A percentile compares a stretch with the other conserved stretches of the same genome.
These are phyloP conservation scores for Corapipo altera DNA, from an alignment of 2,113 vertebrate species.

Conservation along the genomic window DNA sequence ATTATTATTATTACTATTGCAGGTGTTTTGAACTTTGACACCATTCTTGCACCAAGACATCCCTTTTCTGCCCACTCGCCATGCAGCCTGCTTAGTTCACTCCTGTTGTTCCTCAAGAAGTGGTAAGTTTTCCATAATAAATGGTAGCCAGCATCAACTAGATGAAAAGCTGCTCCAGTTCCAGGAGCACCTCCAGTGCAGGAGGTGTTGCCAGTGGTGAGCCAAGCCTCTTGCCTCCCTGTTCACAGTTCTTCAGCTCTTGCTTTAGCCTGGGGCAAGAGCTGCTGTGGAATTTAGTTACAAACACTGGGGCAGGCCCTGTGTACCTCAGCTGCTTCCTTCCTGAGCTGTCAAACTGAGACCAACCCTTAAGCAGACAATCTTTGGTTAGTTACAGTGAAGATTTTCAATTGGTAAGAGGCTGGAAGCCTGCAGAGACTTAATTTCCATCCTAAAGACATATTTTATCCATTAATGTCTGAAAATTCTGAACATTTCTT, in stretches of 20 bases:
- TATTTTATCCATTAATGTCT: background rate
- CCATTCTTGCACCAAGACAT: fast-evolving
- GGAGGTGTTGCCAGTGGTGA: background rate
- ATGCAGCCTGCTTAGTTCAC: background rate
- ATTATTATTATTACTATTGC: background rate
- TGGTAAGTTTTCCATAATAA: background rate
- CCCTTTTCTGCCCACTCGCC: background rate
- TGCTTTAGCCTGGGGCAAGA: background rate
- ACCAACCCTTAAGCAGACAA: background rate
- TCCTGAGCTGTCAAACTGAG: background rate
- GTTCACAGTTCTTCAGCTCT: background rate
- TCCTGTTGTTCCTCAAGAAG: background rate
- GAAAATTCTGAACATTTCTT: background rate
- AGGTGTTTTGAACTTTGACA: background rate
- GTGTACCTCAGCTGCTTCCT: background rate
- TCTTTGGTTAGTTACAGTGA: background rate
- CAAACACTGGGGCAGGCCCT: background rate
- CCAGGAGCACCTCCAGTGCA: background rate
- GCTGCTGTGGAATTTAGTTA: background rate
- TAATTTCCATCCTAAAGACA: background rate
- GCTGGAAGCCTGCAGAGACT: background rate
- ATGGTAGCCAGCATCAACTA: background rate
- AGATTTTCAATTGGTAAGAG: background rate
- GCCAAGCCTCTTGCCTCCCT: background rate
- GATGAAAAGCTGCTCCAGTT: background rate